phyloP scores from a whole-genome alignment of 2,797 vertebrate genomes.

The Agapornis canus region DNA sequence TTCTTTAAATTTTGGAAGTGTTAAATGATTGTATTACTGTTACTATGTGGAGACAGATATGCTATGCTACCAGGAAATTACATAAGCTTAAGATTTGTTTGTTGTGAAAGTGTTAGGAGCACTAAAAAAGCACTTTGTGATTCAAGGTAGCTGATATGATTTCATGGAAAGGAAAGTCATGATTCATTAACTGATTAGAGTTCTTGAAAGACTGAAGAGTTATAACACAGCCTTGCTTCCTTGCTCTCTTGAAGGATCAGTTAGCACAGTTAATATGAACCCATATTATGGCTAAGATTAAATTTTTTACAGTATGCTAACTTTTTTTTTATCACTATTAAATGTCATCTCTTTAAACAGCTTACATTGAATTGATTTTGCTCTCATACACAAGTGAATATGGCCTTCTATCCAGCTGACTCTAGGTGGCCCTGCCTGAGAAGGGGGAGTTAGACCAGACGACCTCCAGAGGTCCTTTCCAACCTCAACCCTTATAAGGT shows the following conservation, averaged over 20 bases:
- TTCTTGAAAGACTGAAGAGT: background rate
- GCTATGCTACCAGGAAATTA: slow-evolving; percentile 34
- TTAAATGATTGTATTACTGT: slow-evolving; percentile 18
- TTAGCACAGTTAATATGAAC: background rate
- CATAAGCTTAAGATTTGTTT: background rate
- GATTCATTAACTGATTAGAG: slow-evolving; percentile 14
- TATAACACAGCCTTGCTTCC: background rate
- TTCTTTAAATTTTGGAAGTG: background rate
- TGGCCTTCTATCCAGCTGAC: background rate
- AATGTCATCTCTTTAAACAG: background rate
- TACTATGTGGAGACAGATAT: background rate
- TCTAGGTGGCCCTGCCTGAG: background rate
- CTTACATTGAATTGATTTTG: background rate
- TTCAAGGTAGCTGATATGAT: slow-evolving; percentile 40
- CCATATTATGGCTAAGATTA: background rate
- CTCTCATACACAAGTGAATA: background rate
- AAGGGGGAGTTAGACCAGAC: background rate
- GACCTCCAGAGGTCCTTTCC: background rate
- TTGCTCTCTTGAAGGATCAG: background rate
- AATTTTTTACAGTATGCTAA: background rate
- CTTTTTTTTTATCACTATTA: background rate
- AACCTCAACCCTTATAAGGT: background rate
- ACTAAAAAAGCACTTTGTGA: slow-evolving; percentile 15
- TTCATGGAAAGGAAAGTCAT: slow-evolving; percentile 24
- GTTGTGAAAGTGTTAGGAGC: slow-evolving; percentile 20